Evolutionary conservation across 2,888 invertebrate genomes (phyloP).

Genomic region (Pristionchus japonicus): DNA sequence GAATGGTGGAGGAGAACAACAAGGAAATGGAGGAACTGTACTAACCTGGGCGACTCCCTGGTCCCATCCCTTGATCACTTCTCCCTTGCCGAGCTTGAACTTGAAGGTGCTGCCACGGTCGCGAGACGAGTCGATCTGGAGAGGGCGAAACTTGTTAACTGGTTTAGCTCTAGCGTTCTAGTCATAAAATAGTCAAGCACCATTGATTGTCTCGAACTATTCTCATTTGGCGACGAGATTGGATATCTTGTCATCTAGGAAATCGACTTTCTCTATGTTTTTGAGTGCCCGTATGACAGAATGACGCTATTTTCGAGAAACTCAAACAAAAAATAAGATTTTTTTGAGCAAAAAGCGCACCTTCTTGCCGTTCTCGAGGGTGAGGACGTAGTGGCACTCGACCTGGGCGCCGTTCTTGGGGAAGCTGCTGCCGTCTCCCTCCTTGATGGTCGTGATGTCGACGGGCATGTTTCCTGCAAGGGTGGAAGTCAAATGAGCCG

Average conservation of each 20-base stretch:
- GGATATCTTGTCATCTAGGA: neutral
- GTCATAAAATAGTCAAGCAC: neutral
- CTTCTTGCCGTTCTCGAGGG: constrained; percentile 72
- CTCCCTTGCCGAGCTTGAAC: constrained; percentile 93
- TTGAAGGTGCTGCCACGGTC: constrained; percentile 94
- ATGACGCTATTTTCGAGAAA: neutral
- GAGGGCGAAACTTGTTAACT: no score
- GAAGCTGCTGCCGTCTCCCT: constrained; percentile 82
- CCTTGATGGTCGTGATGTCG: constrained; percentile 67
- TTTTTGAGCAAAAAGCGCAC: no score
- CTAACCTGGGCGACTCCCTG: constrained; percentile 90
- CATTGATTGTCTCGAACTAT: neutral
- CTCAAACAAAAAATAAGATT: no score
- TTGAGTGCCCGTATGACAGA: neutral
- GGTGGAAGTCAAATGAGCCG: neutral
- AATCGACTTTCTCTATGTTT: neutral
- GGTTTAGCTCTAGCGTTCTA: no score
- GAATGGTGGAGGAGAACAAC: neutral
- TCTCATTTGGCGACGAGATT: neutral
- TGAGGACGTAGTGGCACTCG: constrained; percentile 90
- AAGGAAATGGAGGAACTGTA: no score
- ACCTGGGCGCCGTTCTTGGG: constrained; percentile 88
- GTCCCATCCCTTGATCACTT: constrained; percentile 91
- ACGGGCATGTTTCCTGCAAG: constrained; percentile 63
- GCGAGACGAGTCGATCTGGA: constrained; percentile 90